These are phyloP conservation scores for Lichenostomus cassidix DNA, from an alignment of 2,113 vertebrate species.

Conservation along the genomic window DNA sequence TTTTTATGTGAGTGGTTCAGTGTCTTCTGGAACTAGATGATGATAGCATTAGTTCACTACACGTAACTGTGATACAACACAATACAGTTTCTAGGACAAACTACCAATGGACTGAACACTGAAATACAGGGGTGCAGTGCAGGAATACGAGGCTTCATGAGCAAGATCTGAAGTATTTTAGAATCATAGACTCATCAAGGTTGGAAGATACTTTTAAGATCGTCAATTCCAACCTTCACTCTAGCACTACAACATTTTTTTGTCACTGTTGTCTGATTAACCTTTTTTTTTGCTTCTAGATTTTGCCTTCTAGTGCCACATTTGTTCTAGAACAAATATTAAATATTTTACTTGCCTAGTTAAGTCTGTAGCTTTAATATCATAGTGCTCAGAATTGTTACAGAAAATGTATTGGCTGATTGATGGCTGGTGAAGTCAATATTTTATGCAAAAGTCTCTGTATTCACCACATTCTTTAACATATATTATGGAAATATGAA, in stretches of 20 bases:
- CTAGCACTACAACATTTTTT: neutral
- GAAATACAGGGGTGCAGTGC: neutral
- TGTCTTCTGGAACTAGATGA: neutral
- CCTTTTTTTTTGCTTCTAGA: too few relatives aligned
- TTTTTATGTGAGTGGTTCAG: neutral
- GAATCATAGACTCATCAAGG: neutral
- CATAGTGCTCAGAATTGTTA: neutral
- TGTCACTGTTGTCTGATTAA: neutral
- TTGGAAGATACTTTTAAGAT: neutral
- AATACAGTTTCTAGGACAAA: neutral
- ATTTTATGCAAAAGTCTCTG: neutral
- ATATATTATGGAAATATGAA: accelerated
- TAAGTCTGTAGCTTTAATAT: neutral
- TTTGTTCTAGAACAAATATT: neutral
- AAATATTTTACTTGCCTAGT: neutral
- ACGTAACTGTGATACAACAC: neutral
- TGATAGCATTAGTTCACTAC: neutral
- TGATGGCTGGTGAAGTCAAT: neutral
- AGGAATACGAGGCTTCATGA: neutral
- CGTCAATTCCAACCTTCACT: neutral
- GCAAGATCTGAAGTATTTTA: neutral
- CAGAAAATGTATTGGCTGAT: neutral
- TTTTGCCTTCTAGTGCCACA: too few relatives aligned
- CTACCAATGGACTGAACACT: neutral
- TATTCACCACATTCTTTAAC: neutral